Evolutionary conservation across 2,888 invertebrate species (phyloP), one percentile per base, ranked within the genome.

Genomic region (Labia minor): DNA sequence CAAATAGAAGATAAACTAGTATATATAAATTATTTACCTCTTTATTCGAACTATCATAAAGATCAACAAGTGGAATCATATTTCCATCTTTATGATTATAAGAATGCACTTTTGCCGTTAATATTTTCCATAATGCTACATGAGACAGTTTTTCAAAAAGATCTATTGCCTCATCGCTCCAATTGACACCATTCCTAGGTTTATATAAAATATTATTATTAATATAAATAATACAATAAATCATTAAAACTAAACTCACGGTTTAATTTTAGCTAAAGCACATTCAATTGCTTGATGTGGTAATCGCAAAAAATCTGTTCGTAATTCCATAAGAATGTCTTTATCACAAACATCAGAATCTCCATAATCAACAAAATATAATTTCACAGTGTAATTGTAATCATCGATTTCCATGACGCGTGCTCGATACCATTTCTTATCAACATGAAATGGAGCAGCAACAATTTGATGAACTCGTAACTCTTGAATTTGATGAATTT

Each of bases 311-410:
- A 90, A 84, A 75, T 92, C 89, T 0, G 90, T 87, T 61, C 89
- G 82, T 68, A 93, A 79, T 72, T 89, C 88, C 71, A 85, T 86
- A 11, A 93, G 78, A 69, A 89, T 84, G 65, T 83, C 81, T 1
- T 83, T 82, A 0, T 83, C 78, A 1, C 90, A 81, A 73, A 83
- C 83, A 72, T 89, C 88, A 68, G 85, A 85, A 77, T 95, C 92
- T 0, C 95, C 95, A 77, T 92, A 95, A 80, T 95, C 95, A 66
- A 94, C 83, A 77, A 86, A 94, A 76, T 89, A 90, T 21, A 94
- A 82, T 73, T 86, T 85, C 0, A 87, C 85, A 16, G 83, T 81
- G 74, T 81, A 79, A 72, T 83, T 82, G 72, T 83, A 83, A 73
- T 86, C 85, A 21, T 82, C 76, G 11, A 87, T 79, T 69, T 83